Evolutionary conservation across 2,888 invertebrate genomes (phyloP), one percentile per base, ranked within the genome.

Genomic region (Blastobasis lacticolella): DNA sequence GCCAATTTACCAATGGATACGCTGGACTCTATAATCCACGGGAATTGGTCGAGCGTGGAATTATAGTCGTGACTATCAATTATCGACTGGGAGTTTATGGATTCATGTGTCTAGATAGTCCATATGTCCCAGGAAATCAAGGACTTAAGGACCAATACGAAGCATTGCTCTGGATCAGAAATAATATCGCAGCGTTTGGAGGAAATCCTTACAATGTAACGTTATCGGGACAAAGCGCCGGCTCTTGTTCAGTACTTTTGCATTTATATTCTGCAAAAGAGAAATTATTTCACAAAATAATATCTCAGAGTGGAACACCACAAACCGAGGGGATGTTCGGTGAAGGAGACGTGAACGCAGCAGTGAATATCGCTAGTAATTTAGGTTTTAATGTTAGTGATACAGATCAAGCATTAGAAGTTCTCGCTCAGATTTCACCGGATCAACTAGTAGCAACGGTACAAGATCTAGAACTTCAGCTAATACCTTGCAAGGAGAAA

Each of bases 31-130:
- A 77, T 46, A 70, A 73, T 9, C 77, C 77, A 5, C 63, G 59
- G 9, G 74, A 77, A 51, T 62, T 88, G 49, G 75, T 87, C 1
- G 73, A 68, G 55, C 73, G 87, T 53, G 79, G 74, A 45, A 71
- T 88, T 5, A 59, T 88, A 9, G 77, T 88, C 0, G 80, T 87
- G 0, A 81, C 84, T 1, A 64, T 86, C 0, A 88, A 88, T 54
- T 88, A 88, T 54, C 78, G 88, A 2, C 66, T 88, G 37, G 88
- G 88, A 0, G 77, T 86, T 0, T 88, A 84, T 44, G 88, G 88
- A 42, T 88, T 88, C 52, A 73, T 88, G 73, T 86, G 88, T 43
- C 68, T 87, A 0, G 78, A 81, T 52, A 64, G 69, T 6, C 86
- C 88, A 1, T 56, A 65, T 1, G 67, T 81, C 4, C 73, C 86